phyloP scores from a whole-genome alignment of 2,113 vertebrate genomes.

The Pyxicephalus adspersus region DNA sequence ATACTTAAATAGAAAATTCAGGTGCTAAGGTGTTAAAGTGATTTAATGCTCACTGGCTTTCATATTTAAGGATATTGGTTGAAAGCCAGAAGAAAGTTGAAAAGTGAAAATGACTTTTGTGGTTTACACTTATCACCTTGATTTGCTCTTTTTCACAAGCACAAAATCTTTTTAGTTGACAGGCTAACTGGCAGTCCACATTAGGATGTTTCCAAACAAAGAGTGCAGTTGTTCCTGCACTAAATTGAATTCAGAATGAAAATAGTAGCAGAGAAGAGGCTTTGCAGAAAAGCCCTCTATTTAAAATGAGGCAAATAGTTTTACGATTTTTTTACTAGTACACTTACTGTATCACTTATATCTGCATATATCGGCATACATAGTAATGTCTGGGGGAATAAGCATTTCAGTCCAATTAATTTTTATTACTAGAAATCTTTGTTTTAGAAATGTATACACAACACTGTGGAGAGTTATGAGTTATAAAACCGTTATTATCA shows the following conservation, averaged over 20 bases:
- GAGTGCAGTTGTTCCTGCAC: slow-evolving; percentile 26
- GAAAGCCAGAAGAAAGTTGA: slow-evolving; percentile 46
- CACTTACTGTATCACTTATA: slow-evolving; percentile 27
- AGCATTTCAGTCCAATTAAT: slow-evolving; percentile 32
- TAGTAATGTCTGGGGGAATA: slow-evolving; percentile 19
- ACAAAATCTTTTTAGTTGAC: slow-evolving; percentile 55
- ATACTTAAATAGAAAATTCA: slow-evolving; percentile 44
- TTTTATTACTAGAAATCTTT: slow-evolving; percentile 23
- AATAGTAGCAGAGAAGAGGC: slow-evolving; percentile 38
- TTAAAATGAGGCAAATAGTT: slow-evolving; percentile 48
- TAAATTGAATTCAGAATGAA: slow-evolving; percentile 26
- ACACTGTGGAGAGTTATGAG: neutral
- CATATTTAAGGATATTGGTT: slow-evolving; percentile 50
- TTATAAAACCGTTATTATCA: too few relatives aligned
- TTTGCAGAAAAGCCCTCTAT: slow-evolving; percentile 47
- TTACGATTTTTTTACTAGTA: slow-evolving; percentile 22
- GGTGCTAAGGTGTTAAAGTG: slow-evolving; percentile 53
- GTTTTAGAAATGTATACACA: slow-evolving; percentile 15
- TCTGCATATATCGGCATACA: slow-evolving; percentile 1
- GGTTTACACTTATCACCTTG: slow-evolving; percentile 57
- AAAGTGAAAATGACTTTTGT: slow-evolving; percentile 55
- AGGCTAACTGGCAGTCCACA: slow-evolving; percentile 45
- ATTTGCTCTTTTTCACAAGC: slow-evolving; percentile 55
- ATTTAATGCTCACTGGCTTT: slow-evolving; percentile 51
- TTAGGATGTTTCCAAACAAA: slow-evolving; percentile 50